Percentiles rank a stretch among this genome's conserved stretches.
Evolutionary conservation across 1,140 invertebrate species (phyloP).

Genomic region (Diachasma alloeum): DNA sequence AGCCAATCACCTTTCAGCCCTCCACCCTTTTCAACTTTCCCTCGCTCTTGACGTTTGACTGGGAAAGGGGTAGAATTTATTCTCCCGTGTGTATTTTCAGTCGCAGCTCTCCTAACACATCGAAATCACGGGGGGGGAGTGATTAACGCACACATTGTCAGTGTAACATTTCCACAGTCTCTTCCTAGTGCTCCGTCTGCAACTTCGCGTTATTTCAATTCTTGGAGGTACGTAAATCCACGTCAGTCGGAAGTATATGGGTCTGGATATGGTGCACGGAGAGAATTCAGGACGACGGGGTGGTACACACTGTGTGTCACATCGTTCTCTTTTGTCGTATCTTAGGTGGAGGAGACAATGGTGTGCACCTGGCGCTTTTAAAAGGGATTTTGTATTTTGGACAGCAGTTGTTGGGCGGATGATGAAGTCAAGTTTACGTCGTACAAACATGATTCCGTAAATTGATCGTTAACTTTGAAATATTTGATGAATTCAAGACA

Average conservation of each 20-base stretch:
- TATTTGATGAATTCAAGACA: too few relatives aligned
- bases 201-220: slow-evolving; percentile 52
- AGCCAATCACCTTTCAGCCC: background rate
- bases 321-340: background rate
- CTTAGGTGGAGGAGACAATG: background rate
- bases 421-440: too few relatives aligned
- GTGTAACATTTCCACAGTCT: background rate
- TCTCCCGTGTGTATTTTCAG: background rate
- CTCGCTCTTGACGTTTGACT: background rate
- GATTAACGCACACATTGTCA: slow-evolving; percentile 43
- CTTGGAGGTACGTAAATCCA: slow-evolving; percentile 49
- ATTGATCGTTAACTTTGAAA: too few relatives aligned
- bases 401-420: too few relatives aligned
- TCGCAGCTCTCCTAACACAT: background rate
- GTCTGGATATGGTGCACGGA: slow-evolving; percentile 28
- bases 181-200: background rate
- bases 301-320: slow-evolving; percentile 1
- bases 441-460: too few relatives aligned
- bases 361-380: too few relatives aligned
- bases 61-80: background rate
- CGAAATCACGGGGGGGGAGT: slow-evolving; percentile 28
- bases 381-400: too few relatives aligned
- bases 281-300: slow-evolving; percentile 31
- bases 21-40: background rate
- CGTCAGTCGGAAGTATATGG: slow-evolving; percentile 35